Base-by-base conservation (phyloP, 2,888 invertebrate species). In the Tethea ocularis region DNA sequence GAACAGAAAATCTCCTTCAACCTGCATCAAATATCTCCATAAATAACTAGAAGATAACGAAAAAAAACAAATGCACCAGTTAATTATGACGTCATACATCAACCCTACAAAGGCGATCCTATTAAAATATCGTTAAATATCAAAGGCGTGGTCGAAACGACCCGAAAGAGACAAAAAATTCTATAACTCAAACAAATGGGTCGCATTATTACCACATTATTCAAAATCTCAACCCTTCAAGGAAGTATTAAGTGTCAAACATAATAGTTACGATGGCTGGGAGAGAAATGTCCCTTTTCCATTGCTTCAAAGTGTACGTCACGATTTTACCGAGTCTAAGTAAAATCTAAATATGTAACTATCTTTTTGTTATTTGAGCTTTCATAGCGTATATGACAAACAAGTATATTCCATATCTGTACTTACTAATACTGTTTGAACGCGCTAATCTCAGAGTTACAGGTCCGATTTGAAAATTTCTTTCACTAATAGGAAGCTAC, bases 81-180 rank as follows among this genome's bases (percentile, higher is more conserved):
- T 91, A 91, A 91, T 91, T 91, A 91, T 87, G 91, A 91, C 75
- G 79, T 91, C 89, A 77, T 91, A 86, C 83, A 91, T 91, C 90
- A 91, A 84, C 78, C 75, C 68, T 57, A 70, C 67, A 81, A 76
- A 33, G 68, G 69, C 61, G 55, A 53, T 61, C 58, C 74, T 81
- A 82, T 88, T 88, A 84, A 84, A 80, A 78, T 76, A 75, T 81
- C 78, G 75, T 87, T 80, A 80, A 74, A 77, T 77, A 77, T 71
- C 67, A 68, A 66, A 69, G 71, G 68, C 67, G 64, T 72, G 53
- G 68, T 66, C 71, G 8, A 38, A 58, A 38, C 57, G 74, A 56
- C 64, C 75, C 62, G 29, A 59, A 60, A 69, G 63, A 68, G 67
- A 69, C 63, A 67, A 76, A 77, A 78, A 68, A 69, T 63, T 63